Evolutionary conservation across 2,888 invertebrate genomes (phyloP).

Genomic region (Philaethria dido): DNA sequence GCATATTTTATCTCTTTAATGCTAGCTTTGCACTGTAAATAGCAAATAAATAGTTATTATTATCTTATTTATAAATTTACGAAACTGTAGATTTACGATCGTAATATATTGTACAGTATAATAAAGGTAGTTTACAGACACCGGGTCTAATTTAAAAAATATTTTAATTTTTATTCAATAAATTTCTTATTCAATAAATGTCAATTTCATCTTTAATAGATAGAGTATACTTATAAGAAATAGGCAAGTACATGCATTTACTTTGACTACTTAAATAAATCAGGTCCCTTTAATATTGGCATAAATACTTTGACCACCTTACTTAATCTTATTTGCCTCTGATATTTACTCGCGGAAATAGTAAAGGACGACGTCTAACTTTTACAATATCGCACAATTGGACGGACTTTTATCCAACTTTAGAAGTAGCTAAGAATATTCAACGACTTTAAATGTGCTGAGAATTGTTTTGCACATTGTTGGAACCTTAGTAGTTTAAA

Average conservation of each 20-base stretch:
- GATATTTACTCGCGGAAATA: conserved; percentile 24
- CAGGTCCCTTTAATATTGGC: neutral
- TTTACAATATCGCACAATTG: conserved; percentile 63
- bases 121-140: too few relatives aligned
- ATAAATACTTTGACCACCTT: conserved; percentile 7
- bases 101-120: too few relatives aligned
- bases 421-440: conserved; percentile 55
- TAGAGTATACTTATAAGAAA: too few relatives aligned
- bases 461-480: conserved; percentile 36
- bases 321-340: conserved; percentile 1
- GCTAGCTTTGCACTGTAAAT: conserved; percentile 74
- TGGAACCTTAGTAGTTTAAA: conserved; percentile 11
- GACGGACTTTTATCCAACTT: conserved; percentile 60
- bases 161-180: too few relatives aligned
- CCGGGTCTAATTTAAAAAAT: too few relatives aligned
- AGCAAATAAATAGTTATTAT: conserved; percentile 56
- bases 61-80: conserved; percentile 29
- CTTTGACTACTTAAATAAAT: too few relatives aligned
- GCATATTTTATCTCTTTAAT: conserved; percentile 79
- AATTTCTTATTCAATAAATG: too few relatives aligned
- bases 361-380: conserved; percentile 52
- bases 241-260: too few relatives aligned
- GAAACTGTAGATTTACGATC: neutral
- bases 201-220: too few relatives aligned
- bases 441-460: conserved; percentile 46